Evolutionary conservation across 1,140 invertebrate species (phyloP).

Genomic region (Mizuhopecten yessoensis): DNA sequence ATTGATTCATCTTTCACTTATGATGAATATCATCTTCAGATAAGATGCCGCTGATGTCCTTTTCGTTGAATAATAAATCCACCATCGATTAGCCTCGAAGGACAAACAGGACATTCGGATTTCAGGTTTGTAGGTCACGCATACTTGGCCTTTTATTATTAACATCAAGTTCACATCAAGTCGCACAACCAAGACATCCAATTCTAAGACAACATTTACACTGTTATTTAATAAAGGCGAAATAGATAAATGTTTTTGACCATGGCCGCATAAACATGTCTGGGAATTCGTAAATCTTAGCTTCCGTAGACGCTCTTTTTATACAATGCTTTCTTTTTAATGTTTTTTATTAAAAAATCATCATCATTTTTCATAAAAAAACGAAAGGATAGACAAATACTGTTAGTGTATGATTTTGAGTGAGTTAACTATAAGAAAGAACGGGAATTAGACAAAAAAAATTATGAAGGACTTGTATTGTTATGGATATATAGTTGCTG

Average conservation of each 20-base stretch:
- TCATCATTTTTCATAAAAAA: no score
- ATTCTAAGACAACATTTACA: not conserved
- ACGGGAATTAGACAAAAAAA: no score
- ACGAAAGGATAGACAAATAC: no score
- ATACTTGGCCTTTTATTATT: not conserved
- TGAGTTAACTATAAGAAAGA: no score
- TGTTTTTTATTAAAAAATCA: no score
- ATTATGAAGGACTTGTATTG: no score
- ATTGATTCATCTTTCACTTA: constrained; percentile 7
- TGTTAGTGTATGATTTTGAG: no score
- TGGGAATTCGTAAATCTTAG: not conserved
- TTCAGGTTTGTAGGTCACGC: not conserved
- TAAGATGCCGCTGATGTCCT: not conserved
- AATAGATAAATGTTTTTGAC: not conserved
- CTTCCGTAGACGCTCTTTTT: no score
- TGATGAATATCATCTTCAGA: not conserved
- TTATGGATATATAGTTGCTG: no score
- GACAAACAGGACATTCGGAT: not conserved
- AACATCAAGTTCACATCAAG: not conserved
- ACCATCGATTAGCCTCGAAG: not conserved
- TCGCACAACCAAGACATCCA: not conserved
- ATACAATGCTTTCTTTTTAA: not conserved
- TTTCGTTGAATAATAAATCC: constrained; percentile 21
- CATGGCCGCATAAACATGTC: not conserved
- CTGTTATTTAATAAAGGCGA: not conserved